These are phyloP conservation scores for Harpegnathos saltator DNA, from an alignment of 1,140 invertebrate genomes.

Conservation along the genomic window DNA sequence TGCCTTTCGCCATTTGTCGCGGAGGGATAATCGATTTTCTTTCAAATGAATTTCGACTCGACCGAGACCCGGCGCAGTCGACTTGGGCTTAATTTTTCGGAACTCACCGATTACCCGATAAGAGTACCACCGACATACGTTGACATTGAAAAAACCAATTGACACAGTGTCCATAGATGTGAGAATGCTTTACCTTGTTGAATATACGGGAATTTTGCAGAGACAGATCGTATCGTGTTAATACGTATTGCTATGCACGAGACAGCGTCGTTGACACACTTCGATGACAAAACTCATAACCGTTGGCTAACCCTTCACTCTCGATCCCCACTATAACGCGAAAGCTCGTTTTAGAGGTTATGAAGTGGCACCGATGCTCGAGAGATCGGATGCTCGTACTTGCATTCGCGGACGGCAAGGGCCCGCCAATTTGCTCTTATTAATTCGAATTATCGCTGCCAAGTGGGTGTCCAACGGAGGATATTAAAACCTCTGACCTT, in stretches of 20 bases:
- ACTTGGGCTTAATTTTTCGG: too few species aligned
- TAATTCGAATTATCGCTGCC: conserved; percentile 85
- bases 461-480: conserved; percentile 81
- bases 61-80: too few species aligned
- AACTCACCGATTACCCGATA: too few species aligned
- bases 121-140: too few species aligned
- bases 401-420: conserved; percentile 66
- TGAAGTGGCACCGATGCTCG: neutral
- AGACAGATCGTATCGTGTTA: too few species aligned
- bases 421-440: conserved; percentile 84
- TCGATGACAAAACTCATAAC: neutral
- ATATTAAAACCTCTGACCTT: conserved; percentile 86
- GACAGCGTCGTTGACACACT: neutral
- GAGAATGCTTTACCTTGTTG: too few species aligned
- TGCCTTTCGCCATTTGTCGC: too few species aligned
- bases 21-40: too few species aligned
- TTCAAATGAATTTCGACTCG: too few species aligned
- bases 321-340: neutral
- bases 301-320: neutral
- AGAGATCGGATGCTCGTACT: conserved; percentile 59
- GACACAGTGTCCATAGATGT: too few species aligned
- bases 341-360: neutral
- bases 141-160: too few species aligned
- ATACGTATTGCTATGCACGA: neutral
- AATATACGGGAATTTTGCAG: too few species aligned